Conservation (phyloP, 2,113 vertebrate species). For the Mellivora capensis region DNA sequence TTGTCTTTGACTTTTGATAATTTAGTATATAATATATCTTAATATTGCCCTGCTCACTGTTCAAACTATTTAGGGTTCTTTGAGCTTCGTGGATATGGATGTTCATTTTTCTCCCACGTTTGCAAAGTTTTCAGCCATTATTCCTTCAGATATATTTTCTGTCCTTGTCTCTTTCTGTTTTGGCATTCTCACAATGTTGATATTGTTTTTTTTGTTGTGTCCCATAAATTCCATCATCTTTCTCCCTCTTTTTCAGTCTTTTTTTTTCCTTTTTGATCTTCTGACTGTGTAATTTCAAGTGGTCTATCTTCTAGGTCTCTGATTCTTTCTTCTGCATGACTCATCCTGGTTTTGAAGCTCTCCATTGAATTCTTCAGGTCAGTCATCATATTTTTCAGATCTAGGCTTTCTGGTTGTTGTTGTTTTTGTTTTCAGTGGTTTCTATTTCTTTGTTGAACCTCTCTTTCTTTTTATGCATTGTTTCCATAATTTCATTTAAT, state of each 20-base stretch:
- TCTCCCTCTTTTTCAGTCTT: not conserved
- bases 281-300: not conserved
- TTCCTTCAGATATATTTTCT: not conserved
- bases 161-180: not conserved
- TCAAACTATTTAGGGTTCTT: not conserved
- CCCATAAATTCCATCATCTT: not conserved
- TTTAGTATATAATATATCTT: not conserved
- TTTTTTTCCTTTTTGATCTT: not conserved
- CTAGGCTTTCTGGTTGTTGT: not conserved
- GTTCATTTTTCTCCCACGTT: not conserved
- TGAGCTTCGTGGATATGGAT: not conserved
- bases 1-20: not conserved
- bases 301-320: not conserved
- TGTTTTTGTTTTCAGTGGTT: not conserved
- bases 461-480: not conserved
- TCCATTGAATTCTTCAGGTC: not conserved
- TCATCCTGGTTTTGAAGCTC: not conserved
- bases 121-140: not conserved
- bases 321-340: not conserved
- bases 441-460: not conserved
- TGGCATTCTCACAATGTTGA: not conserved
- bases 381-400: not conserved
- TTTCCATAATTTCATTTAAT: not conserved
- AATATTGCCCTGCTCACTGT: not conserved
- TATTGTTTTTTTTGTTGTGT: not conserved